Percentiles rank a stretch among this genome's conserved stretches.
Conservation (phyloP, 2,888 invertebrate species). For the Andrena haemorrhoa region DNA sequence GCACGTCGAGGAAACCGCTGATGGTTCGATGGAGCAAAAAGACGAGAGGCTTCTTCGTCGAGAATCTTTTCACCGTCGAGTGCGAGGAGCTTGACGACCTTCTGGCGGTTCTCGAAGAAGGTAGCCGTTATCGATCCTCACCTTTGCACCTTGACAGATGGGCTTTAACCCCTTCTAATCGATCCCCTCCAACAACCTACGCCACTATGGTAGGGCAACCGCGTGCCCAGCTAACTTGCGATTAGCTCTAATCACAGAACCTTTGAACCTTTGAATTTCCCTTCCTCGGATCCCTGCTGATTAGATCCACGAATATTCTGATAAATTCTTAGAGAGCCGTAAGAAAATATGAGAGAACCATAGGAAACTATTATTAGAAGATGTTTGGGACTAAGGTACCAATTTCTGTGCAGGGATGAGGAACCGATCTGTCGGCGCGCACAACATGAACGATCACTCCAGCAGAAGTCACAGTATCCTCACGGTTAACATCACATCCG, state of each 20-base stretch:
- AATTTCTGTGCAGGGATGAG: constrained; percentile 89
- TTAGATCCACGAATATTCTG: too few species aligned
- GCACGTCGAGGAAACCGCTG: constrained; percentile 92
- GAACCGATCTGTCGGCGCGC: constrained; percentile 95
- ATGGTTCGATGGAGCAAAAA: constrained; percentile 98
- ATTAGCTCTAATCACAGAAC: background rate
- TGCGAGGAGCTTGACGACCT: constrained; percentile 97
- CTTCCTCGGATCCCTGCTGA: too few species aligned
- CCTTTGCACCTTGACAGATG: constrained; percentile 16
- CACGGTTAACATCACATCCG: constrained; percentile 95
- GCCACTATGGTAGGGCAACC: background rate
- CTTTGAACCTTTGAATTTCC: too few species aligned
- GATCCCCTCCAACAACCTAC: constrained; percentile 11
- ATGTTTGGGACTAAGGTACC: background rate
- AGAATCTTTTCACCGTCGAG: constrained; percentile 97
- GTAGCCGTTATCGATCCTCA: constrained; percentile 84
- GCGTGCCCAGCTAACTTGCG: too few species aligned
- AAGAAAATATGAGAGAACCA: too few species aligned
- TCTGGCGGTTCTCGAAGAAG: constrained; percentile 97
- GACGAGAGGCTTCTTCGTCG: constrained; percentile 96
- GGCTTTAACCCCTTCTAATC: constrained; percentile 28
- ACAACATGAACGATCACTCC: constrained; percentile 97
- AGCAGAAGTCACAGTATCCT: constrained; percentile 96
- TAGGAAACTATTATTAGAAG: too few species aligned
- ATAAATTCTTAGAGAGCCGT: too few species aligned